These are phyloP conservation scores for Tipula confusa DNA, from an alignment of 2,888 invertebrate genomes.

Conservation along the genomic window DNA sequence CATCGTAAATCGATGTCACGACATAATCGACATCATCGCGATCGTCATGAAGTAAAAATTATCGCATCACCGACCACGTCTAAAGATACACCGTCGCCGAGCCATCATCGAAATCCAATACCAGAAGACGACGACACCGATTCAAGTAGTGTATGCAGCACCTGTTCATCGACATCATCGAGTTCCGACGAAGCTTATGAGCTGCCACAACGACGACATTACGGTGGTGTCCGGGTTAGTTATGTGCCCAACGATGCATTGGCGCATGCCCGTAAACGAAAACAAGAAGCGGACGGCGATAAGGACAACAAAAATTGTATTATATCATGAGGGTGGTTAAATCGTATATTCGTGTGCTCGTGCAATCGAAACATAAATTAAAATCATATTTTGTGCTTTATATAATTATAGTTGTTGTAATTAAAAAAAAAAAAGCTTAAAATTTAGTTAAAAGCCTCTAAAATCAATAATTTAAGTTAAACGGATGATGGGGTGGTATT, in stretches of 20 bases:
- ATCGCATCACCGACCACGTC: slow-evolving; percentile 8
- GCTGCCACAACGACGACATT: slow-evolving; percentile 74
- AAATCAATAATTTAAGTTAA: neutral
- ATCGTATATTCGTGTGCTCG: neutral
- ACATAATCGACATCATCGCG: neutral
- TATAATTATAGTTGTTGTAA: neutral
- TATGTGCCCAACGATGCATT: slow-evolving; percentile 91
- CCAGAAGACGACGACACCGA: slow-evolving; percentile 55
- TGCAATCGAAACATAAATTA: neutral
- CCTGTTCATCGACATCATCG: slow-evolving; percentile 82
- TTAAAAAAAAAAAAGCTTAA: slow-evolving; percentile 25
- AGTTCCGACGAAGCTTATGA: slow-evolving; percentile 86
- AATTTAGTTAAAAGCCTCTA: neutral
- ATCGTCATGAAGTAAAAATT: slow-evolving; percentile 40
- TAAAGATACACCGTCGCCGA: neutral
- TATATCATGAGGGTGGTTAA: slow-evolving; percentile 65
- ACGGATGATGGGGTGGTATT: neutral
- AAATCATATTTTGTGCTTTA: slow-evolving; percentile 5
- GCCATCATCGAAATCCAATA: slow-evolving; percentile 40
- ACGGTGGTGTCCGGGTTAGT: slow-evolving; percentile 83
- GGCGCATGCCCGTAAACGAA: slow-evolving; percentile 71
- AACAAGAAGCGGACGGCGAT: slow-evolving; percentile 49
- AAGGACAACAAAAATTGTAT: slow-evolving; percentile 79
- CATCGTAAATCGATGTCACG: neutral
- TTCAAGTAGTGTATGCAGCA: slow-evolving; percentile 79